These are phyloP conservation scores for Leptosomus discolor DNA, from an alignment of 2,113 vertebrate species.

Conservation along the genomic window DNA sequence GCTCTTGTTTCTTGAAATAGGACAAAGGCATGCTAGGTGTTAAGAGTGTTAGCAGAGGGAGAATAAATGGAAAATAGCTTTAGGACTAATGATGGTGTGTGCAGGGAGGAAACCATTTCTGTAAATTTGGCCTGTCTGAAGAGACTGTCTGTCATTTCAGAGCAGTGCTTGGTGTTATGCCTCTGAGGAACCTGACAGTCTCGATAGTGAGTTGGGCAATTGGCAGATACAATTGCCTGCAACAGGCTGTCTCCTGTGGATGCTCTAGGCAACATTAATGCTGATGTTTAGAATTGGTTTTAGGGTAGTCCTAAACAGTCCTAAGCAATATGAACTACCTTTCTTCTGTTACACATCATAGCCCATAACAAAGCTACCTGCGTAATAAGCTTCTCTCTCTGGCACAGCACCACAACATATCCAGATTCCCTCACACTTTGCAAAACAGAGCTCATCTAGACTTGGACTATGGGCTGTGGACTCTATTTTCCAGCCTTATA, in stretches of 20 bases:
- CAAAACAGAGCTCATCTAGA: background rate
- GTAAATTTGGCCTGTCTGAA: background rate
- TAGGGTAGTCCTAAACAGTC: background rate
- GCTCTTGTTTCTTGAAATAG: background rate
- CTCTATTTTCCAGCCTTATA: background rate
- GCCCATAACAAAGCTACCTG: background rate
- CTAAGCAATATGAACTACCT: background rate
- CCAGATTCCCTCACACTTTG: background rate
- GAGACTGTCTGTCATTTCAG: background rate
- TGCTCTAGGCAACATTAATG: accelerated
- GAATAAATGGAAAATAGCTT: background rate
- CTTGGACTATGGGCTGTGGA: background rate
- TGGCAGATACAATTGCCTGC: background rate
- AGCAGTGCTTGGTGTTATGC: background rate
- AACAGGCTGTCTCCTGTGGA: background rate
- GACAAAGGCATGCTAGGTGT: background rate
- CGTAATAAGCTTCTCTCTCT: background rate
- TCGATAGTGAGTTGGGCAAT: background rate
- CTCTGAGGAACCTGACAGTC: background rate
- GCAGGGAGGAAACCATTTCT: background rate
- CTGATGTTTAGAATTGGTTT: background rate
- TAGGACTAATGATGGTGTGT: background rate
- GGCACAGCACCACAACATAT: background rate
- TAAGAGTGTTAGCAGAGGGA: background rate
- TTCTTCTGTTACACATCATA: background rate